Conservation (phyloP, 2,888 invertebrate genomes). For the Trichopria drosophilae region DNA sequence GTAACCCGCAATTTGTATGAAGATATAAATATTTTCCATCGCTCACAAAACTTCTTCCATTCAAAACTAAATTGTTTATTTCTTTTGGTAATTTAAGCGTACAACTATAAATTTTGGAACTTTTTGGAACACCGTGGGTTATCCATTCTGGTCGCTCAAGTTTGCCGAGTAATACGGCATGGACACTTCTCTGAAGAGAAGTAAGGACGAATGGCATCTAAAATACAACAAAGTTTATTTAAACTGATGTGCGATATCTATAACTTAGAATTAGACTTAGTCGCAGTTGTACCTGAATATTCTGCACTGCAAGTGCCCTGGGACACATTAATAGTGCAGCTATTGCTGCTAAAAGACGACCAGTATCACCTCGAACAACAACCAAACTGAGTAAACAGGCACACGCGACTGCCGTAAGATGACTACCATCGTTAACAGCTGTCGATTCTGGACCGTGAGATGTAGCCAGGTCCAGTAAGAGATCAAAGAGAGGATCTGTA, state of each 20-base stretch:
- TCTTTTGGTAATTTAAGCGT: conserved; percentile 62
- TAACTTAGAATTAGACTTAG: too few relatives aligned
- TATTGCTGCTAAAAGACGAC: conserved; percentile 83
- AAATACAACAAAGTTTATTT: conserved; percentile 39
- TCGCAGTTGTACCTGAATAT: conserved; percentile 80
- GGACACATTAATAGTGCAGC: conserved; percentile 87
- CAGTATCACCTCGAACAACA: conserved; percentile 91
- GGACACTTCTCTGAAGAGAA: conserved; percentile 84
- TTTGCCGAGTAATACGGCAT: conserved; percentile 83
- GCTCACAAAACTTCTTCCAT: conserved; percentile 72
- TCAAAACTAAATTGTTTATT: conserved; percentile 59
- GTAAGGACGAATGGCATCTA: conserved; percentile 84
- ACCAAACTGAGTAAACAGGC: conserved; percentile 90
- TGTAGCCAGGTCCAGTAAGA: conserved; percentile 81
- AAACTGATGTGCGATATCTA: too few relatives aligned
- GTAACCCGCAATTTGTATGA: conserved; percentile 78
- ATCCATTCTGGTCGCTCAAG: conserved; percentile 86
- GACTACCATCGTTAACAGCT: conserved; percentile 66
- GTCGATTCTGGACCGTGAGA: conserved; percentile 66
- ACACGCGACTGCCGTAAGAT: conserved; percentile 84
- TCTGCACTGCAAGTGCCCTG: conserved; percentile 74
- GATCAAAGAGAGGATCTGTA: conserved; percentile 78
- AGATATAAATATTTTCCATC: conserved; percentile 91
- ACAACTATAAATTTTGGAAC: conserved; percentile 72
- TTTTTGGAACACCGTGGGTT: conserved; percentile 81